Percentiles rank a stretch among this genome's conserved stretches.
Evolutionary conservation across 2,797 vertebrate genomes (phyloP).

Genomic region (Myiotriccus ornatus): DNA sequence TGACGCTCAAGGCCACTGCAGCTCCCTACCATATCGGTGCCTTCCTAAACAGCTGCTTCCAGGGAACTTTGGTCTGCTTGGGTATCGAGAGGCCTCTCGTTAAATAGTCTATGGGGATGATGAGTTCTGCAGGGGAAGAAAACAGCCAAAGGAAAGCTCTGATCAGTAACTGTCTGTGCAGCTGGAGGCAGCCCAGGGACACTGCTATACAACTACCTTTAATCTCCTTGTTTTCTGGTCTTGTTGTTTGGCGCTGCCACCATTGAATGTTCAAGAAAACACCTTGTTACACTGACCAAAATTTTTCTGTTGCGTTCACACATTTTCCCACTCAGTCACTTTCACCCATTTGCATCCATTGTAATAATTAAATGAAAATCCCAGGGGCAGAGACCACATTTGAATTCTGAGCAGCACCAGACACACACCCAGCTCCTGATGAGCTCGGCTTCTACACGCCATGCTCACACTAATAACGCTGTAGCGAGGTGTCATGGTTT

Average conservation of each 20-base stretch:
- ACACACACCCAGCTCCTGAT: not conserved
- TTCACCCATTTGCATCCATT: not conserved
- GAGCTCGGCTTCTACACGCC: not conserved
- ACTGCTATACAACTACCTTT: not conserved
- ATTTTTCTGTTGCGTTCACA: not conserved
- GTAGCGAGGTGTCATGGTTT: not conserved
- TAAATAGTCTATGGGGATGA: slow-evolving; percentile 83
- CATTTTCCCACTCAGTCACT: not conserved
- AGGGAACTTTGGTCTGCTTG: slow-evolving; percentile 85
- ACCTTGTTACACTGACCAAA: not conserved
- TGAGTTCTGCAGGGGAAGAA: slow-evolving; percentile 76
- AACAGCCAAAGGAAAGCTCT: not conserved
- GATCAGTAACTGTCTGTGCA: not conserved
- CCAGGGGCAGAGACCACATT: not conserved
- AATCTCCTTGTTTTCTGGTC: not conserved
- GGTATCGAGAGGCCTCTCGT: slow-evolving; percentile 77
- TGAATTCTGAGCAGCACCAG: not conserved
- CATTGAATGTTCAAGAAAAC: not conserved
- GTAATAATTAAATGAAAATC: not conserved
- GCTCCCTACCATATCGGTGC: slow-evolving; percentile 87
- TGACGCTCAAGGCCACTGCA: not conserved
- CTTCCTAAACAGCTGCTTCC: slow-evolving; percentile 89
- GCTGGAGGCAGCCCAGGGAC: not conserved
- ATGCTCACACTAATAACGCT: rapidly evolving
- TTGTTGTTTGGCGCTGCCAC: not conserved